phyloP scores from a whole-genome alignment of 2,113 vertebrate species.

The Xerus inauris region DNA sequence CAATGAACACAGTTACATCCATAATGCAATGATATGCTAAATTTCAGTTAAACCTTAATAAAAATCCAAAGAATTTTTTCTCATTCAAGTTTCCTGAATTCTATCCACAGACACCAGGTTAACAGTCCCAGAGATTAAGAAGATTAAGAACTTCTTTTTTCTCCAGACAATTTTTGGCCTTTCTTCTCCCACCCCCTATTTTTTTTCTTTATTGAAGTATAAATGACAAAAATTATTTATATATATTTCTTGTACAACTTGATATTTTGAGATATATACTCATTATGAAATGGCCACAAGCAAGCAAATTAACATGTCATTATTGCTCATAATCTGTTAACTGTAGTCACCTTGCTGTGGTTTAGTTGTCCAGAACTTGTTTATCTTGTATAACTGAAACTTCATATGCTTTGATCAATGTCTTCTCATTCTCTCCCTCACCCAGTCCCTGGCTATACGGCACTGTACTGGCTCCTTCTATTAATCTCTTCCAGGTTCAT shows the following conservation, averaged over 20 bases:
- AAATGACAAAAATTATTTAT: neutral
- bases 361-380: neutral
- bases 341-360: neutral
- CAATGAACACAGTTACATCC: neutral
- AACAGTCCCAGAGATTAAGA: neutral
- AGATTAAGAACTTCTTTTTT: neutral
- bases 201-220: neutral
- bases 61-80: neutral
- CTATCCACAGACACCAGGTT: neutral
- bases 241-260: neutral
- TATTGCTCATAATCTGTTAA: neutral
- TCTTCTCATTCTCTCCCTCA: neutral
- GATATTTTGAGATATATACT: neutral
- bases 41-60: neutral
- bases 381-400: neutral
- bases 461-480: neutral
- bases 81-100: slow-evolving; percentile 9
- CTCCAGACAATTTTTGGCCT: neutral
- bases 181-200: neutral
- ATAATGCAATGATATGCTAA: neutral
- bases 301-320: neutral
- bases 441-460: too few species aligned
- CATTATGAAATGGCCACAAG: neutral
- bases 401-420: neutral
- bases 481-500: neutral